Conservation (phyloP, 2,113 vertebrate genomes). For the Podiceps cristatus region DNA sequence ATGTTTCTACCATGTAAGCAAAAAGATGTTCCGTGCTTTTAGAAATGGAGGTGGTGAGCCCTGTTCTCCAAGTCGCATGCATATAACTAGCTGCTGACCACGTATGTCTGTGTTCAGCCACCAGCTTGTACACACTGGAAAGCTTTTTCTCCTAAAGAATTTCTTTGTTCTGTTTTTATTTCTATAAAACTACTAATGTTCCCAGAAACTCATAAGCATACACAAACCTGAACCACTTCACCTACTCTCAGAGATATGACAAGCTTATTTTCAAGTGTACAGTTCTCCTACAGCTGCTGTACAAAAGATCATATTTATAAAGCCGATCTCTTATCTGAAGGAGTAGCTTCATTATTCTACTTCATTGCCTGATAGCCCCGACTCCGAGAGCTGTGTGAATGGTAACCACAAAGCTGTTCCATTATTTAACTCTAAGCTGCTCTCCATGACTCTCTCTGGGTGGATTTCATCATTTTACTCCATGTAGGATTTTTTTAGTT, state of each 20-base stretch:
- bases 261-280: conserved; percentile 71
- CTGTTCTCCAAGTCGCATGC: background rate
- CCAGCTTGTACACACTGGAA: background rate
- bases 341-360: conserved; percentile 71
- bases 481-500: conserved; percentile 51
- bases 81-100: background rate
- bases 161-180: conserved; percentile 59
- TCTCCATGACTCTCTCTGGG: conserved; percentile 66
- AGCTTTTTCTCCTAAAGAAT: conserved; percentile 11
- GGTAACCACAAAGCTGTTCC: conserved; percentile 71
- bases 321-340: conserved; percentile 71
- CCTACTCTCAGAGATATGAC: conserved; percentile 64
- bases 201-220: conserved; percentile 68
- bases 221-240: conserved; percentile 70
- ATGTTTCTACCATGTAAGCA: background rate
- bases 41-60: background rate
- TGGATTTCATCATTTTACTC: conserved; percentile 65
- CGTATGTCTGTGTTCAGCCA: background rate
- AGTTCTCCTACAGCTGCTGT: conserved; percentile 66
- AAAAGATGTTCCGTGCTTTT: background rate
- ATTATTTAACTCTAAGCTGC: conserved; percentile 70
- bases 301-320: conserved; percentile 74
- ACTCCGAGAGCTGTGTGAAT: conserved; percentile 62
- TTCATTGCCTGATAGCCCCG: conserved; percentile 66
- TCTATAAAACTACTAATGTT: conserved; percentile 47